phyloP scores from a whole-genome alignment of 2,888 invertebrate species.

The Prenolepis imparis region DNA sequence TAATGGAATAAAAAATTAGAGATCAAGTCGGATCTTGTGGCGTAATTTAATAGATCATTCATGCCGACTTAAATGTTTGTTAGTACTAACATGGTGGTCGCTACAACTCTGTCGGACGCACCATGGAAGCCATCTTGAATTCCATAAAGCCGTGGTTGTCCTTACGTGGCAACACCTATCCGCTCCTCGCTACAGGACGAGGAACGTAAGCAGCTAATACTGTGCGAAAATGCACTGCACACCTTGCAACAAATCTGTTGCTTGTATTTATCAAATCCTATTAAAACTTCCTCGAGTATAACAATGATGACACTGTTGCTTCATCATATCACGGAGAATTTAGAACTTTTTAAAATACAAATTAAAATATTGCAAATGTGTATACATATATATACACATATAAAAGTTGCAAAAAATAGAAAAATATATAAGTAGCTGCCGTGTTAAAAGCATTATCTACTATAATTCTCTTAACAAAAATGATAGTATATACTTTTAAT shows the following conservation, averaged over 20 bases:
- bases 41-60: constrained; percentile 51
- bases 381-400: not conserved
- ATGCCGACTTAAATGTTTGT: constrained; percentile 39
- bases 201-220: constrained; percentile 28
- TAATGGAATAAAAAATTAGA: constrained; percentile 25
- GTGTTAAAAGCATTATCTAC: not conserved
- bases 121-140: constrained; percentile 73
- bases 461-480: too few species aligned
- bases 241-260: not conserved
- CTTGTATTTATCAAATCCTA: not conserved
- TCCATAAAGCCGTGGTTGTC: constrained; percentile 73
- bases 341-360: not conserved
- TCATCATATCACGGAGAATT: not conserved
- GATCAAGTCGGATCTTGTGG: not conserved
- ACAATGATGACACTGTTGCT: not conserved
- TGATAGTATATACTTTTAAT: not conserved
- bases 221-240: not conserved
- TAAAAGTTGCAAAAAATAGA: not conserved
- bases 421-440: not conserved
- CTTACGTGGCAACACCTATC: constrained; percentile 74
- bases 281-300: not conserved
- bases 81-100: constrained; percentile 72
- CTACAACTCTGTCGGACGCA: constrained; percentile 67
- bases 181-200: constrained; percentile 46
- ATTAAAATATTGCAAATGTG: not conserved